phyloP scores from a whole-genome alignment of 23 tunicate species.

The Corella eumyota region DNA sequence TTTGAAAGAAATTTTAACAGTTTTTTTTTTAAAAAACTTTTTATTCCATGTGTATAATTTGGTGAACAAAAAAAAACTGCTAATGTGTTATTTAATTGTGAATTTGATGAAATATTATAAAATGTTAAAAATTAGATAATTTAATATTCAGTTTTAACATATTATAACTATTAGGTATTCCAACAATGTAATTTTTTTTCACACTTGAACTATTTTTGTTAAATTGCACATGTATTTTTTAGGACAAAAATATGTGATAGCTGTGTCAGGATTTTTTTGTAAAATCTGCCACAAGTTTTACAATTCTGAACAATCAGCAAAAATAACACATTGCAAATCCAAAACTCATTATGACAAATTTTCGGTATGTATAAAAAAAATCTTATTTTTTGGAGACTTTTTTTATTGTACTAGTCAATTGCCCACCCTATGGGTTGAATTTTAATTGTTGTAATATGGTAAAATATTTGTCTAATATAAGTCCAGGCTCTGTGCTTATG shows the following conservation, averaged over 20 bases:
- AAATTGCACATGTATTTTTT: no score
- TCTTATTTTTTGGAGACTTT: neutral
- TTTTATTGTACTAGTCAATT: no score
- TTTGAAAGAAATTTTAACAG: neutral
- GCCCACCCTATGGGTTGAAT: neutral
- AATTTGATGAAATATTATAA: neutral
- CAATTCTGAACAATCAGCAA: constrained; percentile 78
- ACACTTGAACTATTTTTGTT: no score
- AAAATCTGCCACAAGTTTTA: constrained; percentile 91
- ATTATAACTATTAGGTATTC: no score
- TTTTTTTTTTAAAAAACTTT: neutral
- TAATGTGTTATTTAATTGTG: neutral
- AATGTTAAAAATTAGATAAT: constrained; percentile 3
- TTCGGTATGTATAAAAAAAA: constrained; percentile 33
- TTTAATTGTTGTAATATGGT: no score
- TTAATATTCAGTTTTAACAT: no score
- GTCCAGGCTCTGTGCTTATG: no score
- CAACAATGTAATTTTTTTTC: no score
- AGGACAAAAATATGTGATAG: constrained; percentile 85
- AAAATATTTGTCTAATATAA: no score
- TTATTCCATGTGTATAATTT: neutral
- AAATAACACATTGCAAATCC: constrained; percentile 82
- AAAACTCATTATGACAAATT: constrained; percentile 72
- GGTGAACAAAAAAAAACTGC: neutral
- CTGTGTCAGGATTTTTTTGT: constrained; percentile 91